Conservation (phyloP, 2,888 invertebrate genomes). For the Arrhopalites spinosus region DNA sequence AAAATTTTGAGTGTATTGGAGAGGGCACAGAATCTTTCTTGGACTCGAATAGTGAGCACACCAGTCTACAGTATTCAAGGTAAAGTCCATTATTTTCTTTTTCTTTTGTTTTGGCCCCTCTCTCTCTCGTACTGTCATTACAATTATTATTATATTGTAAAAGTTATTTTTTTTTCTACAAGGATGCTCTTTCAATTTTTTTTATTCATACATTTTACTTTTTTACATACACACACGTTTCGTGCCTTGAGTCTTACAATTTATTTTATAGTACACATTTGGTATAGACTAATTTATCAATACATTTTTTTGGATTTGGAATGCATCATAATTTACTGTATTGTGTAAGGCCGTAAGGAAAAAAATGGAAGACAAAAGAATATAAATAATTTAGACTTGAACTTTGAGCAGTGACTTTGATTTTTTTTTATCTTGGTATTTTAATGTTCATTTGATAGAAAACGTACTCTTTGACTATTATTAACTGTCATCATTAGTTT, state of each 20-base stretch:
- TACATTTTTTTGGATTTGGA: too few relatives aligned
- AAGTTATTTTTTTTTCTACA: not conserved
- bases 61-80: conserved; percentile 36
- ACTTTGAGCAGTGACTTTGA: too few relatives aligned
- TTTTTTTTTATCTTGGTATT: too few relatives aligned
- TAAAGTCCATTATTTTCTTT: not conserved
- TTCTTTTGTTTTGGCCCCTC: not conserved
- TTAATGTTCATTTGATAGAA: too few relatives aligned
- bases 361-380: too few relatives aligned
- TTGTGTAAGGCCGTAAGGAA: too few relatives aligned
- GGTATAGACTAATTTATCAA: not conserved
- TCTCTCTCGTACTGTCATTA: not conserved
- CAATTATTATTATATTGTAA: not conserved
- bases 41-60: conserved; percentile 46
- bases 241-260: not conserved
- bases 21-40: conserved; percentile 68
- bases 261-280: not conserved
- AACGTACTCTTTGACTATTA: too few relatives aligned
- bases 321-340: too few relatives aligned
- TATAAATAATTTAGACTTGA: too few relatives aligned
- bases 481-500: too few relatives aligned
- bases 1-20: conserved; percentile 81
- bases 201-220: not conserved
- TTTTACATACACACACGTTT: not conserved
- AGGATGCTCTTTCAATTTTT: conserved; percentile 3